Evolutionary conservation across 2,888 invertebrate genomes (phyloP).

Genomic region (Bombyx huttoni): DNA sequence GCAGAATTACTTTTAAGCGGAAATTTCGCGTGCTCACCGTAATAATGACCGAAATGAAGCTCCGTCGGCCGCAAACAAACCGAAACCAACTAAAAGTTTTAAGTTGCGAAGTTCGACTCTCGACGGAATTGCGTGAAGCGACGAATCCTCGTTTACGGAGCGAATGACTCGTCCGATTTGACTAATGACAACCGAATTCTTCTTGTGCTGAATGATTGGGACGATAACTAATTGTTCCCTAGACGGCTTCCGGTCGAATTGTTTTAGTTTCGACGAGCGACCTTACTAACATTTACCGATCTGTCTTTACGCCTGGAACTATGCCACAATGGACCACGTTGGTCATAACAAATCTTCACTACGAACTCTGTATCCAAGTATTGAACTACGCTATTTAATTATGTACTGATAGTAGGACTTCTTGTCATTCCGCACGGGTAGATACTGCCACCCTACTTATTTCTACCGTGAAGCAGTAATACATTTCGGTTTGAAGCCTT

Average conservation of each 20-base stretch:
- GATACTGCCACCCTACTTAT: no score
- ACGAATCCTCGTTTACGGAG: neutral
- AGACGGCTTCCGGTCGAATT: neutral
- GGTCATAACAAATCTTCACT: neutral
- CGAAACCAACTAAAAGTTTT: conserved; percentile 50
- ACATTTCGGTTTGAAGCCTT: no score
- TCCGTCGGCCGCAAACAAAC: conserved; percentile 43
- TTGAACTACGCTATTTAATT: no score
- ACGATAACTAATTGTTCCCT: neutral
- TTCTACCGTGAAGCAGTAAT: no score
- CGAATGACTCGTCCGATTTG: conserved; percentile 2
- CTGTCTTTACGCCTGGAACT: neutral
- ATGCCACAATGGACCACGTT: neutral
- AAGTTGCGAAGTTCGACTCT: conserved; percentile 35
- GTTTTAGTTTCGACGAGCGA: neutral
- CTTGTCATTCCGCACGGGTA: no score
- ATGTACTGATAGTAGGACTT: no score
- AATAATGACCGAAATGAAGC: conserved; percentile 38
- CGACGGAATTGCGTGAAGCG: conserved; percentile 26
- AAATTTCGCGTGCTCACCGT: conserved; percentile 44
- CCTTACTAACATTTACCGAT: neutral
- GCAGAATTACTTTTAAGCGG: conserved; percentile 55
- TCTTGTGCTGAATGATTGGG: neutral
- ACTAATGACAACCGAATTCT: conserved; percentile 2
- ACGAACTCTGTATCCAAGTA: no score